A percentile compares a stretch with the other conserved stretches of the same genome.
Conservation (phyloP, 1,140 invertebrate species). For the Octopus sinensis region DNA sequence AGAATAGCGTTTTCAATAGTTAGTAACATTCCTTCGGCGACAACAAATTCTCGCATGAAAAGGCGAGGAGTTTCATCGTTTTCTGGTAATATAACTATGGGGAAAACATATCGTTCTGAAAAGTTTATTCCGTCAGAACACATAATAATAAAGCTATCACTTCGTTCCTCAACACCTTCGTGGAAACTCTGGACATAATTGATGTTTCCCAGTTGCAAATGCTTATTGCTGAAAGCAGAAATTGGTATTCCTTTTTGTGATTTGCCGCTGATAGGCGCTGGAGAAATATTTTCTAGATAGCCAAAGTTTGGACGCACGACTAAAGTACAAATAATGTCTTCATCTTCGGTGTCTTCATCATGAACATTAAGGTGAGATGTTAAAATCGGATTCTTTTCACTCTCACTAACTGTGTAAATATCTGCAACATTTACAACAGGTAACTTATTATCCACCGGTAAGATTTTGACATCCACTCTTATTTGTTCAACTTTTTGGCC, state of each 20-base stretch:
- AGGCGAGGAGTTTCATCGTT: slow-evolving; percentile 59
- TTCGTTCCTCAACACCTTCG: slow-evolving; percentile 51
- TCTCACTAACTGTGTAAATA: slow-evolving; percentile 52
- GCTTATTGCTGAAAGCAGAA: slow-evolving; percentile 50
- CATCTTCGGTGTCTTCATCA: slow-evolving; percentile 54
- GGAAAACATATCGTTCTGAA: slow-evolving; percentile 38
- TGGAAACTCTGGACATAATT: slow-evolving; percentile 59
- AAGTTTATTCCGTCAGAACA: slow-evolving; percentile 57
- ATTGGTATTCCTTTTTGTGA: slow-evolving; percentile 50
- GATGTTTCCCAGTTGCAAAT: slow-evolving; percentile 47
- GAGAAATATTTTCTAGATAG: slow-evolving; percentile 55
- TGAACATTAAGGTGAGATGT: slow-evolving; percentile 46
- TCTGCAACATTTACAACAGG: slow-evolving; percentile 39
- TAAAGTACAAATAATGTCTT: slow-evolving; percentile 54
- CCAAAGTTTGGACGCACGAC: slow-evolving; percentile 52
- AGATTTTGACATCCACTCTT: slow-evolving; percentile 44
- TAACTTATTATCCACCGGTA: slow-evolving; percentile 52
- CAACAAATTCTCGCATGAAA: slow-evolving; percentile 53
- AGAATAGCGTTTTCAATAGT: slow-evolving; percentile 56
- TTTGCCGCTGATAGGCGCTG: slow-evolving; percentile 51
- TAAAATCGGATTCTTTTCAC: slow-evolving; percentile 47
- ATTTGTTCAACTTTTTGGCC: slow-evolving; percentile 47
- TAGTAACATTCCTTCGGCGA: slow-evolving; percentile 56
- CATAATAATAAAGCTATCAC: slow-evolving; percentile 49
- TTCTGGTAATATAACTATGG: slow-evolving; percentile 50